Evolutionary conservation across 2,888 invertebrate genomes (phyloP).

Genomic region (Leptopterna dolabrata): DNA sequence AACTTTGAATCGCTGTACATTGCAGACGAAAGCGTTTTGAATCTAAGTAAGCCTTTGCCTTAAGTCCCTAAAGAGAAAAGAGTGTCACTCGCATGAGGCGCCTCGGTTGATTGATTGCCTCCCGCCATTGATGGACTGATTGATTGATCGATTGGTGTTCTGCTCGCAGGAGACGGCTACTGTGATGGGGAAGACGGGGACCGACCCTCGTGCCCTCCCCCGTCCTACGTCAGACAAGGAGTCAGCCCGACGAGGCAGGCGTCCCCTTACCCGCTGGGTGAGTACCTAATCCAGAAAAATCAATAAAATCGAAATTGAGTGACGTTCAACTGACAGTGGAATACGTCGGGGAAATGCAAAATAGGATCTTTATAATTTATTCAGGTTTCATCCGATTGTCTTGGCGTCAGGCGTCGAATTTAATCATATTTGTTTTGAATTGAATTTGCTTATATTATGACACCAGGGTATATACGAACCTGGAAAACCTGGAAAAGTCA

Average conservation of each 20-base stretch:
- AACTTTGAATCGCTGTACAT: no score
- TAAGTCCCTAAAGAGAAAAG: neutral
- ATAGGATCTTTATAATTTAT: no score
- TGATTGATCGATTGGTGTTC: constrained; percentile 51
- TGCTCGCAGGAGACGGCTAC: constrained; percentile 55
- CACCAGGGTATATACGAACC: no score
- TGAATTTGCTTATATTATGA: no score
- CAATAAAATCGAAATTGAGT: neutral
- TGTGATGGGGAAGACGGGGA: constrained; percentile 55
- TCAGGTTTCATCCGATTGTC: no score
- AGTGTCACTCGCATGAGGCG: neutral
- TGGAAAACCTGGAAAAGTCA: no score
- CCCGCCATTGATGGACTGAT: constrained; percentile 10
- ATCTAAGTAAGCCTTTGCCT: neutral
- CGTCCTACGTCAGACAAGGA: constrained; percentile 58
- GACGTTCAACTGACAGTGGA: no score
- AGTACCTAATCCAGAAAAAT: neutral
- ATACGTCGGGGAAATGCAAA: no score
- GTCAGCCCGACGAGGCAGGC: constrained; percentile 60
- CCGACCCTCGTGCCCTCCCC: constrained; percentile 53
- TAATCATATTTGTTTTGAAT: no score
- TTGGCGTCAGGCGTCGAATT: no score
- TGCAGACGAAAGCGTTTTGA: neutral
- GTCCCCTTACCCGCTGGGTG: constrained; percentile 61
- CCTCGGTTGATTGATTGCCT: constrained; percentile 33